Percentiles rank a stretch among this genome's conserved stretches.
phyloP scores from a whole-genome alignment of 2,888 invertebrate genomes.

The Lasioglossum morio region DNA sequence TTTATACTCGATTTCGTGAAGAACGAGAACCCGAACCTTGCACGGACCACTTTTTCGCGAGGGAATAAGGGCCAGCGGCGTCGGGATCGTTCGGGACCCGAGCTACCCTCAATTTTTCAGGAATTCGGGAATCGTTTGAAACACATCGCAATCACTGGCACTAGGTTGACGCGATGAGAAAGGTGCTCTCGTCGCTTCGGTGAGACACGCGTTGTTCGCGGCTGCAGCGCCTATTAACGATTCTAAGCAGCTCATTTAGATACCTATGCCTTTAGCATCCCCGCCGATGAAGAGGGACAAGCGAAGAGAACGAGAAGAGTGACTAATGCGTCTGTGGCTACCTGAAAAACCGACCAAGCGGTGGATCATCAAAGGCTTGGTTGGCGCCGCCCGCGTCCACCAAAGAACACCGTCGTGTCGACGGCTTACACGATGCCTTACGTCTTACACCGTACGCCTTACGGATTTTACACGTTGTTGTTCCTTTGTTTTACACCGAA shows the following conservation, averaged over 20 bases:
- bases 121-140: neutral
- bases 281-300: constrained; percentile 60
- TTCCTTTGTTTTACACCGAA: constrained; percentile 48
- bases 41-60: constrained; percentile 56
- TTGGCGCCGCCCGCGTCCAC: constrained; percentile 82
- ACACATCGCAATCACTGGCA: neutral
- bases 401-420: constrained; percentile 66
- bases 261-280: constrained; percentile 65
- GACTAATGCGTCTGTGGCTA: constrained; percentile 85
- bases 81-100: neutral
- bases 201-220: constrained; percentile 77
- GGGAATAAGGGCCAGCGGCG: constrained; percentile 25
- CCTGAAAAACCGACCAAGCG: constrained; percentile 83
- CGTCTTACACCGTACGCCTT: neutral
- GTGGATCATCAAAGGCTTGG: constrained; percentile 83
- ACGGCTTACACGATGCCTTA: constrained; percentile 63
- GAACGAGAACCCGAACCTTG: constrained; percentile 63
- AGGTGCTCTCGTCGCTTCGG: constrained; percentile 5
- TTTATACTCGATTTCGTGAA: constrained; percentile 70
- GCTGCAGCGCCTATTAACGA: constrained; percentile 78
- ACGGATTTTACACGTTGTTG: constrained; percentile 59
- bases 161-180: neutral
- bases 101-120: neutral
- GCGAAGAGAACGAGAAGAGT: constrained; percentile 78
- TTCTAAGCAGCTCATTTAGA: constrained; percentile 83